Evolutionary conservation across 2,888 invertebrate genomes (phyloP), one percentile per base, ranked within the genome.

Genomic region (Nasonovia ribisnigri): DNA sequence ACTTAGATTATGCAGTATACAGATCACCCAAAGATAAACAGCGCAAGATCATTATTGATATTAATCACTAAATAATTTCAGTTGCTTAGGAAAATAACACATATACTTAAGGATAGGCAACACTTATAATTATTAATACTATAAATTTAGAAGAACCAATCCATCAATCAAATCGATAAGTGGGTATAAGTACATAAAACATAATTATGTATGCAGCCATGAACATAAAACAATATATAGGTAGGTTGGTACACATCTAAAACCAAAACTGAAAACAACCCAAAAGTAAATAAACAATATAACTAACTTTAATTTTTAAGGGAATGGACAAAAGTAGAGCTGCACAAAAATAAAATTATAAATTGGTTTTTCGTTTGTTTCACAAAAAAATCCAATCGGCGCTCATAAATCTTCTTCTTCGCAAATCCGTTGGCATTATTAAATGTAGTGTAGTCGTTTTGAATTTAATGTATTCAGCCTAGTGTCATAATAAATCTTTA

Each of bases 401-500:
- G 16, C 13, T 89, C 29, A 26, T 57, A 89, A 89, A 89, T 89
- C 89, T 89, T 57, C 26, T 29, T 42, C 20, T 42, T 57, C 29
- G 57, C 26, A 89, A 89, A 89, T 57, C 57, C 57, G 43, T 89
- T 29, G 89, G 20, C 43, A 42, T 60, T 57, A 89, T 89, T 89
- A 60, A 89, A 89, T 29, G 26, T 60, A 60, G 8, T 57, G 29
- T 60, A 42, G 88, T 42, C 88, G 29, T 54, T 57, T 88, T 54
- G 26, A 88, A 57, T 88, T 54, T 54, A 88, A 54, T 88, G 26
- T 88, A 88, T 88, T 88, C 54, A 88, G 54, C 54, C 11, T 54
- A 42, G 54, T 88, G 54, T 54, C 88, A 88, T 42, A 57, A 51
- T 88, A 88, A 88, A 88, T 88, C 88, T 57, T 16, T 88, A 77